Base-by-base conservation (phyloP, 2,888 invertebrate genomes). In the Dasypolia templi region DNA sequence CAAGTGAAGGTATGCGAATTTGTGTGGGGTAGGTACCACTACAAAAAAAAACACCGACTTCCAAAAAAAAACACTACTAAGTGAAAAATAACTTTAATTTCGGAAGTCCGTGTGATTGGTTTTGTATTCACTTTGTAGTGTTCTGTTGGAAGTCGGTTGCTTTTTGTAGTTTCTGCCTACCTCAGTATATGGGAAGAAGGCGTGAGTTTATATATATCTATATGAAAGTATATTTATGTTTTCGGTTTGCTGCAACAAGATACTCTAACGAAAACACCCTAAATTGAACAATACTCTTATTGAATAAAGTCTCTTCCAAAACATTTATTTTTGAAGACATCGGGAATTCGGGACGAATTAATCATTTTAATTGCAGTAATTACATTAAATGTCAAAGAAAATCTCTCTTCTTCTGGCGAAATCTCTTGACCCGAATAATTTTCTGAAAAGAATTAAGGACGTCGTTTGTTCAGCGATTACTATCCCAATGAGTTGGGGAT, bases 361-460 rank as follows among this genome's bases (percentile, higher is more conserved):
- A 49, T 53, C 42, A 11, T 44, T 59, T 32, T 61, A 55, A 79
- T 64, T 49, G 55, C 49, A 51, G 32, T 62, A 49, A 80, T 80
- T 29, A 67, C 44, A 65, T 44, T 29, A n/a, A 67, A 56, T 68
- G 5, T 61, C 55, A 64, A 79, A 65, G 55, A 29, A 44, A 44
- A 56, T 79, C 35, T 61, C 46, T 17, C 12, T 55, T n/a, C 61
- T 61, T 65, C 17, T 35, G 32, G n/a, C 56, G 56, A 56, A 67
- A 51, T 32, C 51, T 56, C 61, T 44, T 62, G 73, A 68, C 35
- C 61, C 46, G 61, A 79, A 53, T 83, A 71, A 78, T 80, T 42
- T 51, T 42, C 19, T 32, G 39, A 22, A 53, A 64, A 42, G 71
- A 58, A n/a, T n/a, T n/a, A n/a, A 17, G 32, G 67, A 55, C 26